Evolutionary conservation across 2,888 invertebrate species (phyloP).

Genomic region (Rhagonycha fulva): DNA sequence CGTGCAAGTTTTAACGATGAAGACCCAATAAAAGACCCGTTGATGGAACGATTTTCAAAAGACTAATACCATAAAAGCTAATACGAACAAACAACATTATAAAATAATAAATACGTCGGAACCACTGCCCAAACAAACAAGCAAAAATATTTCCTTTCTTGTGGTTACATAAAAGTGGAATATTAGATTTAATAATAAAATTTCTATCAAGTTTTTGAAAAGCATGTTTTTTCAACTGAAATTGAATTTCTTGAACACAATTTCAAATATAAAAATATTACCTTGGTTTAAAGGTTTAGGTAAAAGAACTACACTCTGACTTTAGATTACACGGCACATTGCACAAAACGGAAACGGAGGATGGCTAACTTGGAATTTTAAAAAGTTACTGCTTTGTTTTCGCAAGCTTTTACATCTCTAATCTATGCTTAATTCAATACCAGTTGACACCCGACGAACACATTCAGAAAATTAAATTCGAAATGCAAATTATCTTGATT

Average conservation of each 20-base stretch:
- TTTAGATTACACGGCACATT: conserved; percentile 6
- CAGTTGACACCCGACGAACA: background rate
- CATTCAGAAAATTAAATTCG: background rate
- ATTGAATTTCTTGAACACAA: background rate
- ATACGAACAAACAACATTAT: background rate
- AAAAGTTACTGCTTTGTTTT: conserved; percentile 6
- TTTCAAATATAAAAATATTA: conserved; percentile 8
- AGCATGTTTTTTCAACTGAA: background rate
- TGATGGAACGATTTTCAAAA: background rate
- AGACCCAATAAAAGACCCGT: background rate
- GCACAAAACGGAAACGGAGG: conserved; percentile 13
- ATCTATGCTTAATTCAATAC: background rate
- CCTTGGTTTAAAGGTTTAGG: conserved; percentile 11
- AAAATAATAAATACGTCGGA: background rate
- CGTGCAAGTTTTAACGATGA: background rate
- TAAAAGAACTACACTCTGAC: conserved; percentile 2
- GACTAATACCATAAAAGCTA: background rate
- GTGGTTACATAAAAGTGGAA: background rate
- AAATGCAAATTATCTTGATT: background rate
- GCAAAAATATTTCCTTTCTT: background rate
- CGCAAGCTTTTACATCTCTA: conserved; percentile 8
- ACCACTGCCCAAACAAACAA: background rate
- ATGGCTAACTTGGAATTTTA: conserved; percentile 10
- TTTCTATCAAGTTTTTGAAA: background rate
- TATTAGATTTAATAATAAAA: background rate